Conservation (phyloP, 2,888 invertebrate genomes). For the Cheilosia soror region DNA sequence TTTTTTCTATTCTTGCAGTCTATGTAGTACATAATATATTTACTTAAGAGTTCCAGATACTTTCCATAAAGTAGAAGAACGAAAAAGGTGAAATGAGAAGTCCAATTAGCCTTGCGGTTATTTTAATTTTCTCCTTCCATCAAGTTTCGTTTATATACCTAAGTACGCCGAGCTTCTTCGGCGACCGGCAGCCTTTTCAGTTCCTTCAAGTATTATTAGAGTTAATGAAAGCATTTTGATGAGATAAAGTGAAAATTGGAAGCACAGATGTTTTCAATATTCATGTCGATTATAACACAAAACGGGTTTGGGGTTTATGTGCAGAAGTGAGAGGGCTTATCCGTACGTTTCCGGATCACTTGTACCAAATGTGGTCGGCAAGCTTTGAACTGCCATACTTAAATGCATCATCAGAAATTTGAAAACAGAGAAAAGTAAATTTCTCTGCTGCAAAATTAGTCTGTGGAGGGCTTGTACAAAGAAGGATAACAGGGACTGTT, state of each 20-base stretch:
- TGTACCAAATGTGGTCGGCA: constrained; percentile 53
- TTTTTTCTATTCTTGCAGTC: constrained; percentile 31
- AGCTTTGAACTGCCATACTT: constrained; percentile 20
- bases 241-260: constrained; percentile 68
- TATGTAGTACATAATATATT: constrained; percentile 15
- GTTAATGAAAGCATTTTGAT: constrained; percentile 66
- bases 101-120: constrained; percentile 63
- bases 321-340: constrained; percentile 18
- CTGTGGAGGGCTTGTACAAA: no score
- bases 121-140: constrained; percentile 48
- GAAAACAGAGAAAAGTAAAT: not conserved
- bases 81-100: constrained; percentile 56
- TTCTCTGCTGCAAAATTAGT: no score
- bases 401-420: not conserved
- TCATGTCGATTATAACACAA: constrained; percentile 63
- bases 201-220: constrained; percentile 60
- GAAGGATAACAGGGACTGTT: no score
- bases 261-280: constrained; percentile 69
- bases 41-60: constrained; percentile 46
- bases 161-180: constrained; percentile 34
- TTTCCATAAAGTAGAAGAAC: constrained; percentile 36
- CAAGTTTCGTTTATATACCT: constrained; percentile 54
- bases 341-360: constrained; percentile 41
- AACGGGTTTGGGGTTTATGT: constrained; percentile 28
- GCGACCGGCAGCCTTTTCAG: constrained; percentile 40